Evolutionary conservation across 2,888 invertebrate species (phyloP), one percentile per base, ranked within the genome.

Genomic region (Blera fallax): DNA sequence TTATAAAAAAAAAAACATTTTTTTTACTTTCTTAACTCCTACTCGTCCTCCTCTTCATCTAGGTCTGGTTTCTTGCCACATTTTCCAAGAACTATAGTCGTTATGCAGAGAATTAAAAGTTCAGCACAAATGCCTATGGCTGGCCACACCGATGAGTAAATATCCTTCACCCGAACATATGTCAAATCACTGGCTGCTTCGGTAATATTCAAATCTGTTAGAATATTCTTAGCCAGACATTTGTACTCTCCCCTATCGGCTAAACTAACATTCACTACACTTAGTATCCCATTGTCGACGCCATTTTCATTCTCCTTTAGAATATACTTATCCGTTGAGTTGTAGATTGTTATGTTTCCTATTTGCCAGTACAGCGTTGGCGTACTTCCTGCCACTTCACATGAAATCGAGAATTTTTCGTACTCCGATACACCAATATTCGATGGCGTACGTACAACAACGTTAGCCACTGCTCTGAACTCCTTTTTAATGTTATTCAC

Each of bases 51-150:
- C 69, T 96, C 96, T 93, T 97, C 97, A 88, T 97, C 97, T 88
- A 96, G 94, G 11, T 34, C 97, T 88, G 95, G 94, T 93, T 97
- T 97, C 93, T 96, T 96, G 92, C 97, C 96, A 91, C 96, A 96
- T 94, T 96, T 97, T 93, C 98, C 98, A 93, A 97, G 98, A 89
- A 98, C 95, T 90, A 98, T 95, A 91, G 98, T 98, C 92, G 98
- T 95, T 90, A 96, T 94, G 93, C 98, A 97, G 87, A 98, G 94
- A 87, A 98, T 94, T 89, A 97, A 94, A 88, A 98, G 98, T 94
- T 98, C 98, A 87, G 95, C 96, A 92, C 97, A 96, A 91, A 98
- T 98, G 88, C 98, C 98, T 89, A 98, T 93, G 95, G 98, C 98
- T 88, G 98, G 98, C 98, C 98, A 98, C 87, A 98, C 92, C 88